Conservation (phyloP, 2,797 vertebrate species). For the Rhabdophis nuchalis region DNA sequence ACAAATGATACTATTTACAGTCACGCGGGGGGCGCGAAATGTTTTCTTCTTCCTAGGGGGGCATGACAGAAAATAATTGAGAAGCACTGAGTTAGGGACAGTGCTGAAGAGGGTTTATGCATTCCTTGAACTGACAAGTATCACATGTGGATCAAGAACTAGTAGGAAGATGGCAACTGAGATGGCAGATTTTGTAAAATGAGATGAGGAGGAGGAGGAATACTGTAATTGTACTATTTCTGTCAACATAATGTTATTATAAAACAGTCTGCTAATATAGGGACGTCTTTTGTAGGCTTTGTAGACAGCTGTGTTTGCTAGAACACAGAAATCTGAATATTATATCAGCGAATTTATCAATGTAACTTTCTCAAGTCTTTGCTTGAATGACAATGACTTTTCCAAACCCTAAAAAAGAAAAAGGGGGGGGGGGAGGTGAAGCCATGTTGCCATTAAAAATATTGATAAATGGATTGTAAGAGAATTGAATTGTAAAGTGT, state of each 20-base stretch:
- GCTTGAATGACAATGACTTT: not conserved
- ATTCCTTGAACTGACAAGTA: not conserved
- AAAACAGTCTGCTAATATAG: not conserved
- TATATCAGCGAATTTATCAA: not conserved
- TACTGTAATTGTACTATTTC: not conserved
- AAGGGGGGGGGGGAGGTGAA: no score
- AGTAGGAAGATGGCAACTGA: not conserved
- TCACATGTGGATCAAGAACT: not conserved
- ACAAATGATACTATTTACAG: no score
- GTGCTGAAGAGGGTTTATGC: not conserved
- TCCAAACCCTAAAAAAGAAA: not conserved
- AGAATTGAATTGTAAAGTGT: not conserved
- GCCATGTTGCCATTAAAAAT: not conserved
- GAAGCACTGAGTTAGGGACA: no score
- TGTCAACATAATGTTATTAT: not conserved
- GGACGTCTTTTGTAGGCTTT: not conserved
- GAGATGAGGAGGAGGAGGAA: not conserved
- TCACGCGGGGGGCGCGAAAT: no score
- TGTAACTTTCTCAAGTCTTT: not conserved
- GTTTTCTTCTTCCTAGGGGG: no score
- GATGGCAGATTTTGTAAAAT: not conserved
- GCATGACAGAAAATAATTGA: no score
- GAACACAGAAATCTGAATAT: not conserved
- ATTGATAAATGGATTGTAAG: not conserved
- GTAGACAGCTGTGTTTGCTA: not conserved